A percentile compares a stretch with the other conserved stretches of the same genome.
Conservation (phyloP, 2,113 vertebrate genomes). For the Protobothrops mucrosquamatus region DNA sequence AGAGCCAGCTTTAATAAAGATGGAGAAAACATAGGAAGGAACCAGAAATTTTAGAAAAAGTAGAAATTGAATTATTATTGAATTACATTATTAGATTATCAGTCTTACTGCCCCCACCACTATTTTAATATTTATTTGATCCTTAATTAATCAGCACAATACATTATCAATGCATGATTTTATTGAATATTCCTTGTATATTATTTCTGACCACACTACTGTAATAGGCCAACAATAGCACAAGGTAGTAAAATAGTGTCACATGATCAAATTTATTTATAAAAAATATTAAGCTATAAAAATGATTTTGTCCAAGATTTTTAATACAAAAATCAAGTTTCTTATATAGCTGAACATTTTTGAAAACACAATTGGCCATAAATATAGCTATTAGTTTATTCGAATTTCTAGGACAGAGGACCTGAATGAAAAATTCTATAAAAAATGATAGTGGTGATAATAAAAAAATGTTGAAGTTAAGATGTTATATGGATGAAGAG, state of each 20-base stretch:
- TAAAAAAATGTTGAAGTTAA: neutral
- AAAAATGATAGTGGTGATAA: neutral
- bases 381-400: neutral
- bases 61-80: neutral
- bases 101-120: neutral
- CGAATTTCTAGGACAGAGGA: neutral
- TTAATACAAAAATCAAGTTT: neutral
- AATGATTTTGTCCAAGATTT: neutral
- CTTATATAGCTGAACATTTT: neutral
- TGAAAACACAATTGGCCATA: neutral
- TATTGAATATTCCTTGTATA: neutral
- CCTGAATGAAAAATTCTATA: neutral
- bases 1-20: neutral
- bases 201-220: neutral
- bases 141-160: neutral
- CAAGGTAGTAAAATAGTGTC: neutral
- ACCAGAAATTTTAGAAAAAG: slow-evolving; percentile 20
- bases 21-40: slow-evolving; percentile 16
- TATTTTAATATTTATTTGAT: neutral
- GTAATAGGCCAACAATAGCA: neutral
- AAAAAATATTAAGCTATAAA: neutral
- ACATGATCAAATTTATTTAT: neutral
- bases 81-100: neutral
- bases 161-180: neutral
- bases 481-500: neutral